phyloP scores from a whole-genome alignment of 2,113 vertebrate genomes.

The Ovibos moschatus region DNA sequence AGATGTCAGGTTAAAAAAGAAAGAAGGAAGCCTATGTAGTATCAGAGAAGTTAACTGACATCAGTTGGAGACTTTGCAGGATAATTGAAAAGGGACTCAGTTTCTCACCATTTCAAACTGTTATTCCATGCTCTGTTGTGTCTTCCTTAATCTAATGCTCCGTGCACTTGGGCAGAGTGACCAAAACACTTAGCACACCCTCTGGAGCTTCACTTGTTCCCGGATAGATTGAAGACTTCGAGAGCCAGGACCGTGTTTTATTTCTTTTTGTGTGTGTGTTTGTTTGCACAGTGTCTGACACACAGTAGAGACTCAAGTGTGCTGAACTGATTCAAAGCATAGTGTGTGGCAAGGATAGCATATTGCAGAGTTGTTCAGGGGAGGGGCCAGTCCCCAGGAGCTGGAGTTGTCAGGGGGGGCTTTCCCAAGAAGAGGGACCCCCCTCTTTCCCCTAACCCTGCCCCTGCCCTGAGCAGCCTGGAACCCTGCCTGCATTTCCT shows the following conservation, averaged over 20 bases:
- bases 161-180: background rate
- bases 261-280: background rate
- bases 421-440: background rate
- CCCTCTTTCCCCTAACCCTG: accelerated
- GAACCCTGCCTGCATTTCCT: background rate
- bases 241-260: background rate
- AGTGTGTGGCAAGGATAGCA: background rate
- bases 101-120: background rate
- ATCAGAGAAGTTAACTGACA: background rate
- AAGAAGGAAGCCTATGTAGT: background rate
- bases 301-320: background rate
- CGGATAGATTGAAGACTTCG: background rate
- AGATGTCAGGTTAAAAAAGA: background rate
- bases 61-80: background rate
- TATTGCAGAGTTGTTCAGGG: background rate
- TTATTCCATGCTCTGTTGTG: background rate
- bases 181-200: accelerated
- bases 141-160: background rate
- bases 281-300: background rate
- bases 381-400: background rate
- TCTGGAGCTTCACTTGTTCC: background rate
- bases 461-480: background rate
- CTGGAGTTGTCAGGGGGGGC: background rate
- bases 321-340: background rate
- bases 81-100: background rate